Conservation (phyloP, 2,113 vertebrate genomes). For the Lycaon pictus region DNA sequence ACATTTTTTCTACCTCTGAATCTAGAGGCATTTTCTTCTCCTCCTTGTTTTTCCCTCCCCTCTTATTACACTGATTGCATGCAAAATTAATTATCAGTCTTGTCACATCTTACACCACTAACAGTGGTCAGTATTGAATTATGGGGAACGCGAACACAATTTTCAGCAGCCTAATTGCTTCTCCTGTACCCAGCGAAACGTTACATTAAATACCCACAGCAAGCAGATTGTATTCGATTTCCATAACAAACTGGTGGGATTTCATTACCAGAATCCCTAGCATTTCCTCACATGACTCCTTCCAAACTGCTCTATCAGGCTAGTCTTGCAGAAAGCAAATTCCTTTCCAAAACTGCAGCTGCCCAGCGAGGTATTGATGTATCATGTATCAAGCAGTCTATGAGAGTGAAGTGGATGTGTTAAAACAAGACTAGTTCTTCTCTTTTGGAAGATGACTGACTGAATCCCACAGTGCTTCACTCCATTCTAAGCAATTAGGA, state of each 20-base stretch:
- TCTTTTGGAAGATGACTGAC: neutral
- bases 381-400: neutral
- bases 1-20: conserved; percentile 55
- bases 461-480: neutral
- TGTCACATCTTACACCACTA: conserved; percentile 69
- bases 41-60: neutral
- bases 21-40: neutral
- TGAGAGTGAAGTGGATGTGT: neutral
- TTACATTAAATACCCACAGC: conserved; percentile 90
- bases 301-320: conserved; percentile 75
- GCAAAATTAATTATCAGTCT: conserved; percentile 83
- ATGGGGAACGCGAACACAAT: conserved; percentile 70
- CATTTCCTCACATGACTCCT: conserved; percentile 85
- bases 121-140: conserved; percentile 85
- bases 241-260: conserved; percentile 85
- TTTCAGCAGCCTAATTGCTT: conserved; percentile 89
- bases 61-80: conserved; percentile 68
- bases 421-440: neutral
- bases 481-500: neutral
- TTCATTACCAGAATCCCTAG: conserved; percentile 86
- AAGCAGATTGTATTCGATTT: conserved; percentile 90
- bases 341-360: neutral
- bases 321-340: conserved; percentile 13
- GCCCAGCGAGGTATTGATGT: neutral
- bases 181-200: conserved; percentile 87